phyloP scores from a whole-genome alignment of 1,140 invertebrate genomes.

The Planococcus citri region DNA sequence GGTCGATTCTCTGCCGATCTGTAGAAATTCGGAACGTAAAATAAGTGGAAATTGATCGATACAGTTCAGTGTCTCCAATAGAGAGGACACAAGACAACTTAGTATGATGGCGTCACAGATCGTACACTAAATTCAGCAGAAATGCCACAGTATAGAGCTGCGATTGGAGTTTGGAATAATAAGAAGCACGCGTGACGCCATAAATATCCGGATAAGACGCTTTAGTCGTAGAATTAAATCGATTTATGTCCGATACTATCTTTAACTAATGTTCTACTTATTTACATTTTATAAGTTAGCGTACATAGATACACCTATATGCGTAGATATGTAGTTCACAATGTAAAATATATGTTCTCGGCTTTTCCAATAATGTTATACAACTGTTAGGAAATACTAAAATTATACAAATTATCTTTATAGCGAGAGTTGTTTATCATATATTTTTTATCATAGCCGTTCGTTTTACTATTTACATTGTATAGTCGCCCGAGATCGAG shows the following conservation, averaged over 20 bases:
- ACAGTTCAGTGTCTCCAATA: no score
- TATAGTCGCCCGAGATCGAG: background rate
- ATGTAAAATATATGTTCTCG: conserved; percentile 12
- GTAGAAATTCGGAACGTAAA: no score
- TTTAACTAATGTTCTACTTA: conserved; percentile 20
- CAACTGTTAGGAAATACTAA: background rate
- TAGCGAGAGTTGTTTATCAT: background rate
- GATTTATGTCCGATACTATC: conserved; percentile 19
- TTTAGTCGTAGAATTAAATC: conserved; percentile 19
- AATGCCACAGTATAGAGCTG: background rate
- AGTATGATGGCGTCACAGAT: background rate
- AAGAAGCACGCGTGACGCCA: conserved; percentile 19
- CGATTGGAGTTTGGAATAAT: background rate
- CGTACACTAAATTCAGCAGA: conserved; percentile 8
- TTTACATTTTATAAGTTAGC: conserved; percentile 19
- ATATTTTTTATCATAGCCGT: background rate
- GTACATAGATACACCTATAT: conserved; percentile 11
- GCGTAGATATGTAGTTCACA: conserved; percentile 9
- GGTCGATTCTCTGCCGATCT: no score
- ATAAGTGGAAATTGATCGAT: no score
- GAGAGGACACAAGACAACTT: no score
- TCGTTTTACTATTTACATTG: background rate
- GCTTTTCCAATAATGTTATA: conserved; percentile 8
- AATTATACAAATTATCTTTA: background rate
- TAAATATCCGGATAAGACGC: conserved; percentile 19